These are phyloP conservation scores for human DNA, from an alignment of 2,113 vertebrate genomes.

Conservation along the genomic window GRCh38 chr7:40806501-40807000, in stretches of 20 bases:
- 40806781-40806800: not conserved
- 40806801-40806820: not conserved
- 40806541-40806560: not conserved
- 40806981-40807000: not conserved
- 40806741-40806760: not conserved
- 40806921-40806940: not conserved
- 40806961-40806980: not conserved
- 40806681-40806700: not conserved
- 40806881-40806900: not conserved
- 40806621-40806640: not conserved
- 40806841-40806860: not conserved
- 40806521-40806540: not conserved
- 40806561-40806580: not conserved
- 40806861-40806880: not conserved
- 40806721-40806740: not conserved
- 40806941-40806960: not conserved
- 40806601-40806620: not conserved
- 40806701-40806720: not conserved
- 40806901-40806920: not conserved
- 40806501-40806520: not conserved
- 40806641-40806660: conserved; percentile 7
- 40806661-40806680: not conserved
- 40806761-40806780: not conserved
- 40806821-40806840: not conserved
- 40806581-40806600: conserved; percentile 6